A percentile compares a stretch with the other conserved stretches of the same genome.
Conservation (phyloP, 2,888 invertebrate genomes). For the Caenorhabditis sulstoni region DNA sequence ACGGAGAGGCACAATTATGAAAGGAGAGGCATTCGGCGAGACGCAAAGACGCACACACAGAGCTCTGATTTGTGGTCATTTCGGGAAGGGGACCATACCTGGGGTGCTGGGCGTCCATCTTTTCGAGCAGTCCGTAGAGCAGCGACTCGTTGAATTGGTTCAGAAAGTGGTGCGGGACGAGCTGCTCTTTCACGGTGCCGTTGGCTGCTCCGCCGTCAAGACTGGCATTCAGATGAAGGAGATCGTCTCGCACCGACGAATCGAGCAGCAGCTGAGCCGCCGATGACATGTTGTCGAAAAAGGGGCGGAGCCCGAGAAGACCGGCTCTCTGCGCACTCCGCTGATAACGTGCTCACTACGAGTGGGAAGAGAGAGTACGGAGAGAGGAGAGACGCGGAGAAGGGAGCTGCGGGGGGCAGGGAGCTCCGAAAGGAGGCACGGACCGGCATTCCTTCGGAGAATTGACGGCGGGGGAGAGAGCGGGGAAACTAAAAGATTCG, state of each 20-base stretch:
- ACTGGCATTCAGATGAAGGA: slow-evolving; percentile 52
- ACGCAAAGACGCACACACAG: background rate
- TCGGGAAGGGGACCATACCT: slow-evolving; percentile 17
- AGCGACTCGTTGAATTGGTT: slow-evolving; percentile 31
- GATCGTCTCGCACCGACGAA: slow-evolving; percentile 51
- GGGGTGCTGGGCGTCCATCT: slow-evolving; percentile 41
- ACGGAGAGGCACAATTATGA: slow-evolving; percentile 16
- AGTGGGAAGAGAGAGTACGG: slow-evolving; percentile 8
- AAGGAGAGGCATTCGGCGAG: slow-evolving; percentile 7
- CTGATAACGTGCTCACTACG: slow-evolving; percentile 27
- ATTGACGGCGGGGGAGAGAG: slow-evolving; percentile 19
- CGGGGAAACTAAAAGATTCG: slow-evolving; percentile 51
- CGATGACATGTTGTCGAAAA: slow-evolving; percentile 54
- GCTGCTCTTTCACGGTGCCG: slow-evolving; percentile 32
- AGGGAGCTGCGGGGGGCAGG: slow-evolving; percentile 8
- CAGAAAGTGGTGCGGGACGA: slow-evolving; percentile 21
- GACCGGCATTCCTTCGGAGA: slow-evolving; percentile 50
- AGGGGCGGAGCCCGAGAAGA: slow-evolving; percentile 43
- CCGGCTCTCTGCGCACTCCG: slow-evolving; percentile 43
- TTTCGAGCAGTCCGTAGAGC: slow-evolving; percentile 18
- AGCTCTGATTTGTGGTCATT: slow-evolving; percentile 25
- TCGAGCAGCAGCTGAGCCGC: slow-evolving; percentile 52
- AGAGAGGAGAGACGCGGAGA: slow-evolving; percentile 3
- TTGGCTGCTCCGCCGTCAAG: slow-evolving; percentile 34
- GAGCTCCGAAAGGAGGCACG: slow-evolving; percentile 29